These are phyloP conservation scores for Achlya flavicornis DNA, from an alignment of 2,888 invertebrate species.

Conservation along the genomic window DNA sequence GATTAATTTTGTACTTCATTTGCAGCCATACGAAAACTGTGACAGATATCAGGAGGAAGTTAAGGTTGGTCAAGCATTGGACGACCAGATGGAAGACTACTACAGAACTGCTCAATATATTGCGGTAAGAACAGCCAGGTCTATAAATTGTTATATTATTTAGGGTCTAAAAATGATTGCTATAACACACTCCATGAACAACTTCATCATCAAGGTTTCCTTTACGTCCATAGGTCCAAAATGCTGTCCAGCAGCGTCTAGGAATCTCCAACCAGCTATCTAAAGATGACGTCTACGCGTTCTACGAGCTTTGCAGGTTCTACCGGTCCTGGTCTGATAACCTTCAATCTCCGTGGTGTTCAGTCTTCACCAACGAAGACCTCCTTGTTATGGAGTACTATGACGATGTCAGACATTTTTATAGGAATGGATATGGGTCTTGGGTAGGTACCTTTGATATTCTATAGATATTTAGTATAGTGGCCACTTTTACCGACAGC, in stretches of 20 bases:
- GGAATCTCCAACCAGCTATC: conserved; percentile 68
- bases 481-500: too few species aligned
- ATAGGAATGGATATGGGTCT: conserved; percentile 79
- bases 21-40: conserved; percentile 78
- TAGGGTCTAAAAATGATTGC: too few species aligned
- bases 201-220: too few species aligned
- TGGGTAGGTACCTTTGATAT: conserved; percentile 48
- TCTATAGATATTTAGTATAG: too few species aligned
- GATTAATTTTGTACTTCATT: conserved; percentile 10
- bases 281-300: conserved; percentile 78
- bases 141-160: too few species aligned
- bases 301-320: conserved; percentile 91
- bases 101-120: conserved; percentile 46
- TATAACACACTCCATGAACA: too few species aligned
- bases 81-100: conserved; percentile 51
- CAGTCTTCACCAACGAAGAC: conserved; percentile 87
- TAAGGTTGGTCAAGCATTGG: conserved; percentile 46
- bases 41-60: conserved; percentile 72
- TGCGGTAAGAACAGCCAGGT: conserved; percentile 40
- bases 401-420: conserved; percentile 90
- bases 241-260: conserved; percentile 77
- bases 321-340: conserved; percentile 85
- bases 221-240: conserved; percentile 52
- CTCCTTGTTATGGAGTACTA: conserved; percentile 88
- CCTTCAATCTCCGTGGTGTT: conserved; percentile 88